phyloP scores from a whole-genome alignment of 1,140 invertebrate genomes.

The Dinoponera quadriceps region DNA sequence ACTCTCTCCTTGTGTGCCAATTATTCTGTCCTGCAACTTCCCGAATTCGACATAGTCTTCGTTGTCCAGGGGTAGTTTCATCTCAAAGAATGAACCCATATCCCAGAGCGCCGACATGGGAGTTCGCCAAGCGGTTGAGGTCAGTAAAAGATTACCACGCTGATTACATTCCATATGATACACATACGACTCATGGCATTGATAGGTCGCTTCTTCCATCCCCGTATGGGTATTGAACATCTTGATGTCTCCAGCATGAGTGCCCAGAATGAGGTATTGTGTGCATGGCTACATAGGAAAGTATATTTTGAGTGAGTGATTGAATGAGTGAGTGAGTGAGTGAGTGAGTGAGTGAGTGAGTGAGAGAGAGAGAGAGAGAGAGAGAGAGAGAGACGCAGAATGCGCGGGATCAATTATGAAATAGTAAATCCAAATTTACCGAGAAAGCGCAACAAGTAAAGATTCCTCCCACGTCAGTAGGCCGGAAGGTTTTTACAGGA shows the following conservation, averaged over 20 bases:
- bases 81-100: slow-evolving; percentile 90
- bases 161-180: slow-evolving; percentile 91
- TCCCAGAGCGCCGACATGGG: slow-evolving; percentile 95
- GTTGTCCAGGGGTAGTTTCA: slow-evolving; percentile 91
- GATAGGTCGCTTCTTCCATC: slow-evolving; percentile 91
- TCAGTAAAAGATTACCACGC: slow-evolving; percentile 92
- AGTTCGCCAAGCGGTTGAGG: slow-evolving; percentile 93
- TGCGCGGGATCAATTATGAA: slow-evolving; percentile 19
- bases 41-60: slow-evolving; percentile 97
- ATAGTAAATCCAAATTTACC: slow-evolving; percentile 82
- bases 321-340: too few relatives aligned
- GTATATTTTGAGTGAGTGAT: too few relatives aligned
- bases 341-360: too few relatives aligned
- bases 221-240: slow-evolving; percentile 94
- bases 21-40: slow-evolving; percentile 94
- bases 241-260: slow-evolving; percentile 94
- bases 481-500: slow-evolving; percentile 93
- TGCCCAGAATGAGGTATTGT: slow-evolving; percentile 93
- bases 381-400: slow-evolving; percentile 41
- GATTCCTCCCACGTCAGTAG: slow-evolving; percentile 90
- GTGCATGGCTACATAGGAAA: slow-evolving; percentile 89
- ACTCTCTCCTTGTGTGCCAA: slow-evolving; percentile 92
- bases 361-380: too few relatives aligned
- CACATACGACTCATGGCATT: slow-evolving; percentile 94
- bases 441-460: slow-evolving; percentile 94